Base-by-base conservation (phyloP, 2,113 vertebrate species). In the Lagopus muta region DNA sequence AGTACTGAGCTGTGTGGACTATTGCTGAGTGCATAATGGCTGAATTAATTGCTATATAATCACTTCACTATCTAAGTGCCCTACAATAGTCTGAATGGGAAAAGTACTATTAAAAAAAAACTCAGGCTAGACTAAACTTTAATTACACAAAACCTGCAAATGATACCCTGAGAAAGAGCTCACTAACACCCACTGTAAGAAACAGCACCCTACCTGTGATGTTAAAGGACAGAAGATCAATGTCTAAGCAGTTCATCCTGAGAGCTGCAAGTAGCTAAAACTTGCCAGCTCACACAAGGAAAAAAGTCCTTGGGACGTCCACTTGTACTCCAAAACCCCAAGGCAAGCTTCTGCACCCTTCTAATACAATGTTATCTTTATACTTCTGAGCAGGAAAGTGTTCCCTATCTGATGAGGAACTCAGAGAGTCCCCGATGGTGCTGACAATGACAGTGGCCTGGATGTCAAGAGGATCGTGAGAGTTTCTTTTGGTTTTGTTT, bases 61-160 rank as follows among this genome's bases (percentile, higher is more conserved):
- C 86, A 77, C 61, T 91, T 36, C 38, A 60, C 75, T 52, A 30
- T 66, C 73, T 65, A 69, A 82, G 72, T 50, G 77, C 30, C 50
- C 79, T 71, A 83, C 70, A 72, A 77, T 42, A 80, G 50, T 47
- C 3, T 92, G 72, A 93, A 85, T 80, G 28, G 54, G 50, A 73
- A 42, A 82, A 86, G 13, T 10, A 58, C 12, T 45, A 77, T 42
- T n/a, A n/a, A 90, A 89, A 85, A 72, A 83, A 7, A 5, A 36
- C 54, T 61, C 57, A 66, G 55, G 50, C 67, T 82, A 71, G 30
- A 34, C 88, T 91, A 71, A 94, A 88, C 57, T 91, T 92, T 88
- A 91, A 89, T 94, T 94, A 88, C 55, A 80, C 82, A 67, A 80
- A 69, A 94, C 60, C 67, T 88, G 60, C n/a, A 93, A 88, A 85